phyloP scores from a whole-genome alignment of 92 coral and sea anemone species.

The Umimayanthus kanabou region DNA sequence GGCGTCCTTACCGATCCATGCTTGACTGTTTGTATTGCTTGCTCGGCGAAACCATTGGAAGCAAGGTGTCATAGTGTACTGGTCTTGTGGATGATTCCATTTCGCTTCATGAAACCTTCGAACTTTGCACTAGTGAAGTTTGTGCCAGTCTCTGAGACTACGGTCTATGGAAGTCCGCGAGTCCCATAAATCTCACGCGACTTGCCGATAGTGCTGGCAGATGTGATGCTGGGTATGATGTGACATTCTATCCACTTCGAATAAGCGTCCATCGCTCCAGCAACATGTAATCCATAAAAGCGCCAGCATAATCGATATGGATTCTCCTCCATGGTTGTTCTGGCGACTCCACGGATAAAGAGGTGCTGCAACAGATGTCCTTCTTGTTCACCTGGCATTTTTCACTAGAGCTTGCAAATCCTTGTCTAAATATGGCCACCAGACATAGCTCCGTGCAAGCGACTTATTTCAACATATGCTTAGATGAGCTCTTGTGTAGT shows the following conservation, averaged over 20 bases:
- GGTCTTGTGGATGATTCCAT: background rate
- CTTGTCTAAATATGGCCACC: conserved; percentile 48
- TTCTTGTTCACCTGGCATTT: conserved; percentile 34
- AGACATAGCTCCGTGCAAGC: conserved; percentile 34
- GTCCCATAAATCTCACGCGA: conserved; percentile 17
- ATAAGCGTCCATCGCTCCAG: conserved; percentile 41
- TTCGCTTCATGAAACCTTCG: conserved; percentile 42
- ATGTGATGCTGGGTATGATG: background rate
- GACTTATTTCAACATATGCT: conserved; percentile 33
- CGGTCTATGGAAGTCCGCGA: conserved; percentile 39
- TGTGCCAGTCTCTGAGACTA: conserved; percentile 32
- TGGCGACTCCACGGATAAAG: conserved; percentile 51
- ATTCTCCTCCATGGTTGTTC: conserved; percentile 35
- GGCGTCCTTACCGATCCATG: conserved; percentile 46
- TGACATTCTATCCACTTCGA: conserved; percentile 43
- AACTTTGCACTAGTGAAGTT: conserved; percentile 34
- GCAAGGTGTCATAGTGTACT: conserved; percentile 67
- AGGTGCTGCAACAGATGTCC: conserved; percentile 28
- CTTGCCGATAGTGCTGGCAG: conserved; percentile 26
- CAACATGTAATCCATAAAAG: conserved; percentile 38
- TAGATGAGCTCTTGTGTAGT: conserved; percentile 44
- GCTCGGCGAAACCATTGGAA: conserved; percentile 58
- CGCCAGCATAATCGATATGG: conserved; percentile 42
- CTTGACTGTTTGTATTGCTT: conserved; percentile 64
- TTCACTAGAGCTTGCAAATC: conserved; percentile 36